A percentile compares a stretch with the other conserved stretches of the same genome.
Conservation (phyloP, 2,113 vertebrate genomes). For the Mixornis gularis region DNA sequence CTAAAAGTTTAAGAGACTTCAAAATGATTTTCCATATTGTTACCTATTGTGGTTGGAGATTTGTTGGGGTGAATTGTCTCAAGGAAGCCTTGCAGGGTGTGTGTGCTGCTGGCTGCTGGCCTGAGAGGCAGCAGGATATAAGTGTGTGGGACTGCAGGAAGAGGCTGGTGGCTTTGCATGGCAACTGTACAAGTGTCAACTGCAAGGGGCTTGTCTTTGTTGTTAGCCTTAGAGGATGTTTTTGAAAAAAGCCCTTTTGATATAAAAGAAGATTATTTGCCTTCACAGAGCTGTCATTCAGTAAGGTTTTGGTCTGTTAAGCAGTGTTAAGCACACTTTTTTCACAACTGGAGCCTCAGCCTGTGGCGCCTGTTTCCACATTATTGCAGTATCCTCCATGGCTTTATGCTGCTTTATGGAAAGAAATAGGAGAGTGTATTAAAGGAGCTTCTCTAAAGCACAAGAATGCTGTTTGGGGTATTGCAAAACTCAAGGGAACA, state of each 20-base stretch:
- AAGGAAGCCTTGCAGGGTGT: fast-evolving
- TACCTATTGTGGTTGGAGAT: neutral
- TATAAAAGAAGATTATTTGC: neutral
- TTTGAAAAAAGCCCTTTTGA: neutral
- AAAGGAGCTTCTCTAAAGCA: neutral
- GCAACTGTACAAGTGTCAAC: neutral
- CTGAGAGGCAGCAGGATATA: neutral
- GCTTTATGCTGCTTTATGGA: neutral
- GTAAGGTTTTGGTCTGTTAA: neutral
- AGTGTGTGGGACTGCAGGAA: neutral
- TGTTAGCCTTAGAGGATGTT: neutral
- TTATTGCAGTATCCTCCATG: neutral
- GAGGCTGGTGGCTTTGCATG: neutral
- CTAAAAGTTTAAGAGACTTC: neutral
- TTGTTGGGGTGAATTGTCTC: neutral
- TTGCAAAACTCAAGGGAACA: neutral
- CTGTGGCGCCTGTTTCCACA: neutral
- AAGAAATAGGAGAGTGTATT: neutral
- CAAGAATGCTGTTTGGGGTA: neutral
- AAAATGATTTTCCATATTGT: neutral
- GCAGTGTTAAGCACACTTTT: neutral
- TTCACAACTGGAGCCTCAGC: neutral
- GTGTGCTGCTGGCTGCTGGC: neutral
- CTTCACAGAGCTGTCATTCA: neutral
- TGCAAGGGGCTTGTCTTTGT: neutral